Evolutionary conservation across 2,113 vertebrate genomes (phyloP).

Genomic region (Rafetus swinhoei): DNA sequence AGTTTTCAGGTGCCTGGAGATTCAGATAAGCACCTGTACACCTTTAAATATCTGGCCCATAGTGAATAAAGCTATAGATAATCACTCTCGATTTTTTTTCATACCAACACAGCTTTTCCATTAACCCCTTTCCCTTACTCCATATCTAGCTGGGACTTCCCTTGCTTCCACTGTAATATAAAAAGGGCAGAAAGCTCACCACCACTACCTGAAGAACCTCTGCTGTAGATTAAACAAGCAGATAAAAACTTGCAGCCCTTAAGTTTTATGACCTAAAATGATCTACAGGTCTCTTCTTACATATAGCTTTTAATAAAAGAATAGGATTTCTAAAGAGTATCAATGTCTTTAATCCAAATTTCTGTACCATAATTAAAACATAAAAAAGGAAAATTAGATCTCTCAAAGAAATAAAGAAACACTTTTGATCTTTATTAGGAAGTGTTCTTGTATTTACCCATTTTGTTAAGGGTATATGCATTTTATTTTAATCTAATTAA

Average conservation of each 20-base stretch:
- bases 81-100: not conserved
- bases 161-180: not conserved
- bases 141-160: not conserved
- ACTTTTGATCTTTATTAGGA: constrained; percentile 29
- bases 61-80: not conserved
- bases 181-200: not conserved
- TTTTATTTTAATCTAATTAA: not conserved
- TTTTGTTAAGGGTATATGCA: not conserved
- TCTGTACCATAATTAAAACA: not conserved
- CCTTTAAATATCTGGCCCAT: not conserved
- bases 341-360: not conserved
- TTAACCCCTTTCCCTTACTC: not conserved
- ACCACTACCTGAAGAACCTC: not conserved
- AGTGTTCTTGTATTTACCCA: not conserved
- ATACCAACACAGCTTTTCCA: not conserved
- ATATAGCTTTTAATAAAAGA: not conserved
- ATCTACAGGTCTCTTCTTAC: not conserved
- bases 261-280: not conserved
- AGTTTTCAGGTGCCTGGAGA: not conserved
- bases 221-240: not conserved
- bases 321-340: not conserved
- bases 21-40: not conserved
- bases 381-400: rapidly evolving
- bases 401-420: not conserved
- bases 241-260: not conserved